Percentiles rank a stretch among this genome's conserved stretches.
Conservation (phyloP, 2,797 vertebrate species). For the Psittacula derbiana region DNA sequence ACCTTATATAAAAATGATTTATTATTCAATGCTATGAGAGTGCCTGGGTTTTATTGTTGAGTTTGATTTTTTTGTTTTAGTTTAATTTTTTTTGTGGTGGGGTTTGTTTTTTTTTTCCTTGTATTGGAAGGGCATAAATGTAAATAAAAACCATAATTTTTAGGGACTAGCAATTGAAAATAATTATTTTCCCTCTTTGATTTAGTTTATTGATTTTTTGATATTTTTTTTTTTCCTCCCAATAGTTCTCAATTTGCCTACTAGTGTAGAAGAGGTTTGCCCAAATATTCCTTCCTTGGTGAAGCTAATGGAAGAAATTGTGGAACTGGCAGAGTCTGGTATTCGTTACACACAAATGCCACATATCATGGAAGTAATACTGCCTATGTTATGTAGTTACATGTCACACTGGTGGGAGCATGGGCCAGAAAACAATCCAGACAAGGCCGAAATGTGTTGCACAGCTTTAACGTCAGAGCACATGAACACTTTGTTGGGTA, state of each 20-base stretch:
- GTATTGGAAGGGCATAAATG: not conserved
- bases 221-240: not conserved
- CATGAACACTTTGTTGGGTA: slow-evolving; percentile 93
- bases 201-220: not conserved
- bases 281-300: slow-evolving; percentile 88
- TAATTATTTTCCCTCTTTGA: not conserved
- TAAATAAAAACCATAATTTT: not conserved
- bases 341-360: slow-evolving; percentile 95
- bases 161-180: not conserved
- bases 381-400: slow-evolving; percentile 95
- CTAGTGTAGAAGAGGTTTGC: slow-evolving; percentile 86
- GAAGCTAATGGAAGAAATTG: slow-evolving; percentile 91
- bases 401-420: slow-evolving; percentile 98
- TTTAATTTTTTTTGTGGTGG: not conserved
- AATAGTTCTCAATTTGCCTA: slow-evolving; percentile 82
- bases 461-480: slow-evolving; percentile 90
- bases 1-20: not conserved
- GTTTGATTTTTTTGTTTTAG: not conserved
- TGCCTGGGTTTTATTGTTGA: rapidly evolving
- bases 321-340: slow-evolving; percentile 91
- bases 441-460: slow-evolving; percentile 83
- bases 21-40: not conserved
- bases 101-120: not conserved
- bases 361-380: slow-evolving; percentile 88
- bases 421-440: slow-evolving; percentile 84